Evolutionary conservation across 2,888 invertebrate genomes (phyloP), one percentile per base, ranked within the genome.

Genomic region (Melipona beecheii): DNA sequence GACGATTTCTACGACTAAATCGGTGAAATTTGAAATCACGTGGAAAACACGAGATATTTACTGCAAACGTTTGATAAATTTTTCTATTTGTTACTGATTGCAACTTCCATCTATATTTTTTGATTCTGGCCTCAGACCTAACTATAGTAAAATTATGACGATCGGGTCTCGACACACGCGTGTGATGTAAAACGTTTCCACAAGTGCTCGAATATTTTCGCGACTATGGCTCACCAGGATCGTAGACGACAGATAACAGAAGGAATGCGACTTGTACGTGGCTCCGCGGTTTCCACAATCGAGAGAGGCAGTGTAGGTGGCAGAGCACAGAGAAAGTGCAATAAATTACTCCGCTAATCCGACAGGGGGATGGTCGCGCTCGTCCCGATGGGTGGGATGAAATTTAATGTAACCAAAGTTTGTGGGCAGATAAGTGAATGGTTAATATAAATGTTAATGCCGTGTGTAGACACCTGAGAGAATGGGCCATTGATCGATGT

Each of bases 281-380:
- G 21, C 15, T 65, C 24, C 49, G 9, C 21, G 56, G n/a, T 78
- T 78, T 82, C 54, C 76, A 17, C 77, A 52, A 50, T 60, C 54
- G 68, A 56, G 58, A 58, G 54, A 31, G 9, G 50, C 52, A 49
- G 73, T 84, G 84, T 88, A 79, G 79, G 87, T 79, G 87, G 81
- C 13, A 31, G 68, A 24, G 73, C 52, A 72, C 60, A 75, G 87
- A 84, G 87, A 86, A 84, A 86, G 81, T 84, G 84, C 75, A 71
- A 89, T 87, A 87, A 87, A 87, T 87, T 89, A 80, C 82, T 76
- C 75, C 65, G 56, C 70, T 86, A 86, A 87, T 84, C 78, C 64
- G 80, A n/a, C n/a, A n/a, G 78, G 81, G 43, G 65, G 81, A 75
- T 82, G 84, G 54, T 84, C 78, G 65, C 49, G 65, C 31, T 60